Evolutionary conservation across 2,888 invertebrate species (phyloP), one percentile per base, ranked within the genome.

Genomic region (Drosophila atroscutellata): DNA sequence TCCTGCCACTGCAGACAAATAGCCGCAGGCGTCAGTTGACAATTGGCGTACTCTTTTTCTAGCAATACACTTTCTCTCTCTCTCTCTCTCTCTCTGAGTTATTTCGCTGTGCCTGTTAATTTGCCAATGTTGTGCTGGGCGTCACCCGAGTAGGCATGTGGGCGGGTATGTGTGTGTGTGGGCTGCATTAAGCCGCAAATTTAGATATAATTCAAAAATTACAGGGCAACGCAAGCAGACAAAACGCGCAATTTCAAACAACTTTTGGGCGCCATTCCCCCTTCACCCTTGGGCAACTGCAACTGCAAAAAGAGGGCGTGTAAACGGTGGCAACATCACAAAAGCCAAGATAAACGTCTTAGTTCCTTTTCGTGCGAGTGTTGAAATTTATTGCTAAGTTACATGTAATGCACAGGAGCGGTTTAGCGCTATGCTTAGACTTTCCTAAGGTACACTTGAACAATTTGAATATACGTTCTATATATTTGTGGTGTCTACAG

Each of bases 201-300:
- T 89, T 84, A 75, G 61, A 64, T 79, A 79, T 91, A 91, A 91
- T 89, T 83, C 84, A 83, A 87, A 91, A 91, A 91, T 91, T 91
- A 91, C 84, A 91, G 87, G 79, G 90, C 86, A 77, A 36, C 60
- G 37, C 64, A 37, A 36, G 47, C 59, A 74, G 73, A 67, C 72
- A 42, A 72, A 74, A 73, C 55, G 73, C 68, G 80, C 80, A 77
- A 81, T 77, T 86, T 71, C 72, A 37, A 59, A 24, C 67, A 68
- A 67, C 52, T 78, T 78, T 75, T 45, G 62, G 63, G 65, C 60
- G 30, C 30, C 51, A 32, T n/a, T 36, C 51, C 5, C 4, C 42
- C 74, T 18, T 28, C 42, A 11, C 28, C 42, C 15, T 11, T 20
- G 18, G 26, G 18, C 26, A 49, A 47, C 39, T 56, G 63, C 52